Base-by-base conservation (phyloP, 92 coral and sea anemone species). In the Desmophyllum pertusum region DNA sequence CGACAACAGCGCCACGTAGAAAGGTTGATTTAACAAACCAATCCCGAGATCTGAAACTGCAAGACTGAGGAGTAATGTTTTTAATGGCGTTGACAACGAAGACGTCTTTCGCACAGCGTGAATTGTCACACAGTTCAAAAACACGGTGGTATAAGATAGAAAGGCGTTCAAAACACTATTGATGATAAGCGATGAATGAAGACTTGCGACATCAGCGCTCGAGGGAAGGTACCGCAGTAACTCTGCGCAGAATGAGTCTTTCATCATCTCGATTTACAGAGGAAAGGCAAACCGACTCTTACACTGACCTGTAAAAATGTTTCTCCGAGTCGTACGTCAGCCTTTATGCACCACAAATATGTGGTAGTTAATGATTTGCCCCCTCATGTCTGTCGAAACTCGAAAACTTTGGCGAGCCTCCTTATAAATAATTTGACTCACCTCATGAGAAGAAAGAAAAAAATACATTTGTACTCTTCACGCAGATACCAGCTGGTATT, bases 1-100 rank as follows among this genome's bases (percentile, higher is more conserved):
- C 18, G 64, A 67, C 75, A 67, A 14, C 10, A 80, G 17, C 10
- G 21, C 75, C 21, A 67, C 50, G 64, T 65, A 80, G n/a, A 80
- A 80, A 13, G 84, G 84, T 6, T 80, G 75, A 41, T 29, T 68
- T 7, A 80, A 23, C 63, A 80, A 45, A 45, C 84, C 84, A 25
- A 80, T 68, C 17, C 84, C 55, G 1, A 68, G 36, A 36, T 80
- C 84, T 13, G 84, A 80, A 50, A 80, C 38, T 1, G 84, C 84
- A 1, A 80, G 84, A 11, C 76, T 80, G 0, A 80, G 65, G 23
- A 80, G 76, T 4, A 80, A 38, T 15, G 64, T 80, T 35, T 67
- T 80, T 27, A 80, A 65, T 8, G 84, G 39, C 1, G 46, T 50
- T 3, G 84, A 80, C 41, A 67, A 21, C 6, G 46, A 46, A 25